Percentiles rank a stretch among this genome's conserved stretches.
These are phyloP conservation scores for Halichoeres trimaculatus DNA, from an alignment of 2,113 vertebrate genomes.

Conservation along the genomic window DNA sequence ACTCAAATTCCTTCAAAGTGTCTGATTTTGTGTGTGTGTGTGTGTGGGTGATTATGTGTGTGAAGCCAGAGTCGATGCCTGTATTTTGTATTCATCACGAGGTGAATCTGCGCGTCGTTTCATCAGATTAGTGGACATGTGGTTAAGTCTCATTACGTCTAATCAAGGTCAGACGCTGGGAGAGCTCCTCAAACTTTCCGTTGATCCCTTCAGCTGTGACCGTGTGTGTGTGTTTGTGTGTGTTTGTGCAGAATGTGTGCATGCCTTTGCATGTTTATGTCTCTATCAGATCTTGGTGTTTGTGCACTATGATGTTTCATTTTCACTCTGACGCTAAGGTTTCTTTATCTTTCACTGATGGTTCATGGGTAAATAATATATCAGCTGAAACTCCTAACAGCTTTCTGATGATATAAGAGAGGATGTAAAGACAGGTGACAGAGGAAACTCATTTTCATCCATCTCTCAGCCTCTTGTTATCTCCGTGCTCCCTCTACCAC, in stretches of 20 bases:
- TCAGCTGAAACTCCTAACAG: neutral
- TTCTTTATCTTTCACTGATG: neutral
- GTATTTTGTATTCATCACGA: conserved; percentile 67
- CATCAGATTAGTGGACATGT: conserved; percentile 66
- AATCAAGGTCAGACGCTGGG: conserved; percentile 68
- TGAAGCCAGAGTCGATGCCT: conserved; percentile 36
- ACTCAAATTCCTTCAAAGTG: neutral
- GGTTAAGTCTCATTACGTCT: conserved; percentile 68
- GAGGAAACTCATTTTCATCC: neutral
- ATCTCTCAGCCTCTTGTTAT: neutral
- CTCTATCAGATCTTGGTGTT: neutral
- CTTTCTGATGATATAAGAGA: neutral
- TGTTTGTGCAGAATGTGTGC: neutral
- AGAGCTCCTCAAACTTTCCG: conserved; percentile 53
- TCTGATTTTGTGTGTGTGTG: neutral
- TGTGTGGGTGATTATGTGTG: conserved; percentile 1
- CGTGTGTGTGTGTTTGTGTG: neutral
- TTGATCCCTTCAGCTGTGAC: conserved; percentile 44
- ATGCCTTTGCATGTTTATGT: neutral
- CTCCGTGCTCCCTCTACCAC: neutral
- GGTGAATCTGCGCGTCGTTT: conserved; percentile 56
- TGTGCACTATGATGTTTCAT: neutral
- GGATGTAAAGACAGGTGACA: neutral
- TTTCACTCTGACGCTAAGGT: too few species aligned
- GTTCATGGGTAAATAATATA: neutral